A percentile compares a stretch with the other conserved stretches of the same genome.
These are phyloP conservation scores for Bos javanicus DNA, from an alignment of 2,113 vertebrate species.

Conservation along the genomic window DNA sequence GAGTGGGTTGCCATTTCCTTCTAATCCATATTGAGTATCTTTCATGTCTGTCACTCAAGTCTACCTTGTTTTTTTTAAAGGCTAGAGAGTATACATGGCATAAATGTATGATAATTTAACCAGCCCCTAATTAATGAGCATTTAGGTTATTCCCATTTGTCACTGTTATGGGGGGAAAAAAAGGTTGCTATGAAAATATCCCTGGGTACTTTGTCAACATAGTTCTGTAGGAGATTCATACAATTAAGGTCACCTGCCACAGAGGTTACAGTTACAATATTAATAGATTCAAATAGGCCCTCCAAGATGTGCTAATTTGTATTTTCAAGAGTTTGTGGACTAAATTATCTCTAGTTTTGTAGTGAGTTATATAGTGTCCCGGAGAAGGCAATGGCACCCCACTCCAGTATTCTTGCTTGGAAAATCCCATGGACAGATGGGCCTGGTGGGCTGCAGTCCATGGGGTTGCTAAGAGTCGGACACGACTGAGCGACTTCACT, in stretches of 20 bases:
- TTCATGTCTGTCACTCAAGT: background rate
- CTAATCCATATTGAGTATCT: conserved; percentile 3
- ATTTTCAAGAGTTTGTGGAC: background rate
- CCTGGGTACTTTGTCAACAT: background rate
- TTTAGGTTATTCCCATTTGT: background rate
- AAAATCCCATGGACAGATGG: no score
- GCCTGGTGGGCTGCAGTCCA: no score
- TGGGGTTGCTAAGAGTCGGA: no score
- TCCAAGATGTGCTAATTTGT: background rate
- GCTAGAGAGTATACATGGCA: background rate
- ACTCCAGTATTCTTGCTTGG: no score
- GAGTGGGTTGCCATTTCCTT: background rate
- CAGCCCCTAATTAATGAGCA: background rate
- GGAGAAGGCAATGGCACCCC: no score
- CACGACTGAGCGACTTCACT: no score
- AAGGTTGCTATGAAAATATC: background rate
- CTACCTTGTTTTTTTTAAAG: conserved; percentile 2
- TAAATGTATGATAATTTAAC: background rate
- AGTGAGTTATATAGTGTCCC: background rate
- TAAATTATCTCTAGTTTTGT: background rate
- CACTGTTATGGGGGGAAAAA: background rate
- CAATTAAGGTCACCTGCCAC: background rate
- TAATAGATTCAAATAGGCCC: background rate
- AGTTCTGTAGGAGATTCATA: background rate
- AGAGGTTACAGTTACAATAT: background rate